A percentile compares a stretch with the other conserved stretches of the same genome.
Evolutionary conservation across 2,113 vertebrate genomes (phyloP).

Genomic region (Bambusicola thoracicus): DNA sequence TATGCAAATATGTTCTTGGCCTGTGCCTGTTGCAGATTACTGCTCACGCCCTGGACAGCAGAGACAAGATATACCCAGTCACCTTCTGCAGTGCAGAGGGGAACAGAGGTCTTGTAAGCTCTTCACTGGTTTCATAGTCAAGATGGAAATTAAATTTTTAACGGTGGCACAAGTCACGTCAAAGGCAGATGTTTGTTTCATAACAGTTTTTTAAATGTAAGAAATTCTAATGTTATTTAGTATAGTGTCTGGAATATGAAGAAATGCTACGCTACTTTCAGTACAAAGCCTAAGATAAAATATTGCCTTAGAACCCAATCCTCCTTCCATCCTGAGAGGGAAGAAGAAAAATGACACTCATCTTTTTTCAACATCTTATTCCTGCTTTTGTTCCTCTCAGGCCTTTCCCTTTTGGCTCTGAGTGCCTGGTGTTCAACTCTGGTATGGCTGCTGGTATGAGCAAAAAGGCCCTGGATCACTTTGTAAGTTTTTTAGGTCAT

Average conservation of each 20-base stretch:
- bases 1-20: not conserved
- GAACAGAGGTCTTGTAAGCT: not conserved
- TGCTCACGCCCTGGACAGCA: not conserved
- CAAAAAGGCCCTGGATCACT: conserved; percentile 51
- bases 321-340: too few relatives aligned
- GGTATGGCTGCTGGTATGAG: not conserved
- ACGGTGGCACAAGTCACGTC: not conserved
- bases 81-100: not conserved
- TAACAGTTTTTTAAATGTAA: not conserved
- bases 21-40: not conserved
- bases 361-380: not conserved
- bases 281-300: conserved; percentile 9
- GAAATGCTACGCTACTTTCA: not conserved
- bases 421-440: not conserved
- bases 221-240: conserved; percentile 9
- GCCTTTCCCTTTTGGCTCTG: not conserved
- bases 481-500: not conserved
- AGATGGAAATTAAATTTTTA: not conserved
- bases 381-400: not conserved
- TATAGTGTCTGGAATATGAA: not conserved
- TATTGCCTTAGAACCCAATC: not conserved
- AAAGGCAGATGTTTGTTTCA: conserved; percentile 38
- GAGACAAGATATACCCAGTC: not conserved
- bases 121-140: not conserved
- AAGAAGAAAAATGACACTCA: not conserved